Base-by-base conservation (phyloP, 1,140 invertebrate species). In the Neotoxoptera formosana region DNA sequence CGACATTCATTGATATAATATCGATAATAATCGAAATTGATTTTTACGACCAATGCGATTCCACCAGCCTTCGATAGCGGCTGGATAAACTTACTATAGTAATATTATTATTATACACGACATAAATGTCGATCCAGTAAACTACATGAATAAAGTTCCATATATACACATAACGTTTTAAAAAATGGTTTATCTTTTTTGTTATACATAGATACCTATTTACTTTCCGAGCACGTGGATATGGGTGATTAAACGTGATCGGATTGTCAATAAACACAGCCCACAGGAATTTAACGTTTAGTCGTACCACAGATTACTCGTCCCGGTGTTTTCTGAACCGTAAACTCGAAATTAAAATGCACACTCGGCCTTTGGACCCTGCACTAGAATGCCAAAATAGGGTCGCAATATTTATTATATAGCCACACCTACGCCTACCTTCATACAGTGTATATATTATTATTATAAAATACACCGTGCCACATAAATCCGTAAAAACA, bases 291-390 rank as follows among this genome's bases (percentile, higher is more conserved):
- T 84, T 41, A 84, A 41, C 36, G 76, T 83, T 83, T 83, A 34
- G 76, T 34, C 34, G 76, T 83, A 83, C 76, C 76, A 83, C 76
- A 84, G 23, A 84, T 84, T 84, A 41, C 83, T 84, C 34, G 83
- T 41, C 9, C 21, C 25, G 9, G 83, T 84, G 41, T 84, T 84
- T 84, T 36, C 36, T 84, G 83, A 41, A 45, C 83, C 23, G 11
- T 76, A 76, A 84, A 84, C 41, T 41, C 83, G 41, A 84, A 84
- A 84, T 84, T 84, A 84, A 84, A 84, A 84, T 84, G 83, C 83
- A 86, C 45, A 25, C 83, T 41, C 36, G 41, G 23, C 36, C 23
- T 34, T 34, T 41, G 36, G 81, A 36, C 81, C 21, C 21, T 23
- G 81, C 6, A 83, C 76, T 36, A 83, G 81, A 83, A 83, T 83